Conservation (phyloP, 2,888 invertebrate genomes). For the Monopis laevigella region DNA sequence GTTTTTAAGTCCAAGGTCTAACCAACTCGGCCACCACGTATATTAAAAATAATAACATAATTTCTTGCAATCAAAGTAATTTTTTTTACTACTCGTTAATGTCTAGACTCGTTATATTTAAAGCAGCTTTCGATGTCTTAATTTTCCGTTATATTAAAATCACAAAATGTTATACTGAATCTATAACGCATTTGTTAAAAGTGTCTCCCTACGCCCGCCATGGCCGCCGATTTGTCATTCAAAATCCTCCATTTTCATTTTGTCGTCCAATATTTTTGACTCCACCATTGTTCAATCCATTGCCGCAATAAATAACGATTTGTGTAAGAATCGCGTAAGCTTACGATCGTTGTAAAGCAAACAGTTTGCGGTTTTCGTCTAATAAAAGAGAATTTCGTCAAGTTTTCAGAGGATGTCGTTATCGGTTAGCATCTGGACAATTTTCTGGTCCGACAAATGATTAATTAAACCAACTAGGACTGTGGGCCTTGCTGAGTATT, state of each 20-base stretch:
- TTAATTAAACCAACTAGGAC: slow-evolving; percentile 44
- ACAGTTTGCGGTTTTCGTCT: background rate
- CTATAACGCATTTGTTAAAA: slow-evolving; percentile 3
- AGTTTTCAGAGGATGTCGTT: slow-evolving; percentile 46
- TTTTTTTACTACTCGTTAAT: no score
- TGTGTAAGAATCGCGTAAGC: slow-evolving; percentile 1
- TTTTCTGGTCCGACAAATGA: slow-evolving; percentile 49
- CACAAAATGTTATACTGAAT: background rate
- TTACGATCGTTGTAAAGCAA: background rate
- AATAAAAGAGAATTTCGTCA: slow-evolving; percentile 14
- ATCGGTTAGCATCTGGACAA: slow-evolving; percentile 43
- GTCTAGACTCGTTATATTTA: no score
- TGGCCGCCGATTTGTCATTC: slow-evolving; percentile 6
- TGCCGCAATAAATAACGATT: background rate
- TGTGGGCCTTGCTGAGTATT: slow-evolving; percentile 9
- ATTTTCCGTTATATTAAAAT: no score
- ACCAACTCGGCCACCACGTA: no score
- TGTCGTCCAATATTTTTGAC: no score
- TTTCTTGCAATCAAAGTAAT: no score
- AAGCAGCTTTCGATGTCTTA: no score
- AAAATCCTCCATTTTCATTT: slow-evolving; percentile 2
- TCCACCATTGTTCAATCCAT: background rate
- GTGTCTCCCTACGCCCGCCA: background rate
- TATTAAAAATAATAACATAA: no score
- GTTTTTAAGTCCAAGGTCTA: no score